Conservation (phyloP, 2,113 vertebrate genomes). For the Galbula dea region DNA sequence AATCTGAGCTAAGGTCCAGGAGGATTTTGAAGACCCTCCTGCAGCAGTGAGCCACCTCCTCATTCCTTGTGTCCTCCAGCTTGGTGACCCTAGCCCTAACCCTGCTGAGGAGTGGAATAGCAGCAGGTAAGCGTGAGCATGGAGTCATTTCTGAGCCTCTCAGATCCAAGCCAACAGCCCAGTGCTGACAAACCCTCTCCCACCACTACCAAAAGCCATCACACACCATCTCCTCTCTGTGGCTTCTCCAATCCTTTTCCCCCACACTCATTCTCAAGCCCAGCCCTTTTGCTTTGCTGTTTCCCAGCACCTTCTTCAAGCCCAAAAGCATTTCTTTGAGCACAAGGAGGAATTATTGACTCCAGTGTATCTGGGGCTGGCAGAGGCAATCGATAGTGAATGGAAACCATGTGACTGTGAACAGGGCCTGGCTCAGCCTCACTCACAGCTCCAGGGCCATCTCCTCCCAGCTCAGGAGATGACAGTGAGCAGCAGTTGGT, state of each 20-base stretch:
- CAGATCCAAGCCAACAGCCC: rapidly evolving
- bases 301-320: background rate
- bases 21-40: background rate
- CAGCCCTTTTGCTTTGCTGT: background rate
- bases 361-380: background rate
- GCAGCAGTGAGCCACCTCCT: background rate
- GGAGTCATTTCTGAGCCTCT: background rate
- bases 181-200: rapidly evolving
- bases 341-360: background rate
- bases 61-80: background rate
- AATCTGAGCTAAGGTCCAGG: background rate
- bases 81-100: rapidly evolving
- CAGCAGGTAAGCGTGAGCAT: rapidly evolving
- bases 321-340: background rate
- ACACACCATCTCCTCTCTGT: rapidly evolving
- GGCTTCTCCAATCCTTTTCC: background rate
- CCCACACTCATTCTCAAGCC: background rate
- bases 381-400: slow-evolving; percentile 16
- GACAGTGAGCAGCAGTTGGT: rapidly evolving
- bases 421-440: background rate
- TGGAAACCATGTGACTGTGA: background rate
- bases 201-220: rapidly evolving
- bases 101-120: rapidly evolving
- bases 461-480: too few species aligned
- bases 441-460: background rate